Percentiles rank a stretch among this genome's conserved stretches.
phyloP scores from a whole-genome alignment of 2,888 invertebrate genomes.

The Drosophila atripex region DNA sequence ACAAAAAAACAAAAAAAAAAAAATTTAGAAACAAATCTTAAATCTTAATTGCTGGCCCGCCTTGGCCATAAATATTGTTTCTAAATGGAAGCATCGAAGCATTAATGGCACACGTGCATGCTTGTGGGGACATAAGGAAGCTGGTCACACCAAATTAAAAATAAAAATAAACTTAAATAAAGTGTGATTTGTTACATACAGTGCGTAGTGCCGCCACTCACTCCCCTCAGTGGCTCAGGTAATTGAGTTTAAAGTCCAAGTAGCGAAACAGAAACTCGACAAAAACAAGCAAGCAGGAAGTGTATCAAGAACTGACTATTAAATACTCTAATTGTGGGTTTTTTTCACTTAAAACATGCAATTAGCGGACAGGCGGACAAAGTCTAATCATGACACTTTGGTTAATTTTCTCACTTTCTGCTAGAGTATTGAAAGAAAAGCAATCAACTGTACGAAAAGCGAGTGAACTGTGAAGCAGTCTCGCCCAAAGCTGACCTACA shows the following conservation, averaged over 20 bases:
- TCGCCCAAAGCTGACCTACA: slow-evolving; percentile 61
- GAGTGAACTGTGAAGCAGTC: slow-evolving; percentile 55
- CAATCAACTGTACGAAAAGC: slow-evolving; percentile 24
- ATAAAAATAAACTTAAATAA: slow-evolving; percentile 28
- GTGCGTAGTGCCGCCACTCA: slow-evolving; percentile 36
- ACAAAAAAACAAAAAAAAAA: neutral
- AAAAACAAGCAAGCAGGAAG: slow-evolving; percentile 25
- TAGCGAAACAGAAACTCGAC: slow-evolving; percentile 30
- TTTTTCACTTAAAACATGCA: no score
- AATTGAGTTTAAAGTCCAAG: slow-evolving; percentile 69
- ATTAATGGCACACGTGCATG: slow-evolving; percentile 14
- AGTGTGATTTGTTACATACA: neutral
- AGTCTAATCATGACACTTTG: no score
- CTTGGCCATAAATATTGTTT: slow-evolving; percentile 6
- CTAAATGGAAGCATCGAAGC: neutral
- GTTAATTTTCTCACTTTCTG: no score
- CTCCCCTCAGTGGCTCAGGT: slow-evolving; percentile 42
- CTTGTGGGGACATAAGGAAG: slow-evolving; percentile 58
- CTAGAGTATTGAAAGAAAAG: neutral
- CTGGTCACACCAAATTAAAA: slow-evolving; percentile 29
- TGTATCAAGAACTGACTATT: neutral
- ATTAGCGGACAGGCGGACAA: no score
- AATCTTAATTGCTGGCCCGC: neutral
- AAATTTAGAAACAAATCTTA: neutral
- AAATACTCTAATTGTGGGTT: neutral